Conservation (phyloP, 2,113 vertebrate genomes). For the Bombycilla garrulus region DNA sequence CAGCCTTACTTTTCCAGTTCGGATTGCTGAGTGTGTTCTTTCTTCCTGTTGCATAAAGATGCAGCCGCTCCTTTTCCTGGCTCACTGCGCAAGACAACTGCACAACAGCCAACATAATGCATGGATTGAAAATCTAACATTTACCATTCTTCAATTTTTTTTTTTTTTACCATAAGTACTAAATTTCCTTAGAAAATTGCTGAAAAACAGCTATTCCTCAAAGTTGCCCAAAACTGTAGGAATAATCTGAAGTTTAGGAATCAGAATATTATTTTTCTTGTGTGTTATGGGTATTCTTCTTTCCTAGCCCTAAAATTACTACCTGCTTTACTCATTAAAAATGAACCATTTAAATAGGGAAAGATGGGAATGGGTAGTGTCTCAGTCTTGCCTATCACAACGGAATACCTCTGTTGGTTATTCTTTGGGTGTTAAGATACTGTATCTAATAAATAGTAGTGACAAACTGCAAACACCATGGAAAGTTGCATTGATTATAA, state of each 20-base stretch:
- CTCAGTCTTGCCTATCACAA: not conserved
- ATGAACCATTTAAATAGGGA: not conserved
- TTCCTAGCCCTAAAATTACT: not conserved
- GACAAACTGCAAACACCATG: constrained; percentile 1
- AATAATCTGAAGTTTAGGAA: not conserved
- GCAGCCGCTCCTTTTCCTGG: not conserved
- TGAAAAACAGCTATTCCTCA: not conserved
- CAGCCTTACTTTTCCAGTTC: not conserved
- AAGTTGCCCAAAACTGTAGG: not conserved
- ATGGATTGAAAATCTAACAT: not conserved
- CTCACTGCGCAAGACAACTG: not conserved
- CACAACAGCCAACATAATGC: not conserved
- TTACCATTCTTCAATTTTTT: not conserved
- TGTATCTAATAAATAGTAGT: constrained; percentile 19
- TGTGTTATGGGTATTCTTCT: not conserved
- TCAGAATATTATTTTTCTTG: not conserved
- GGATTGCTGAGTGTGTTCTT: not conserved
- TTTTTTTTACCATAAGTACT: not conserved
- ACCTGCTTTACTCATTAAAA: not conserved
- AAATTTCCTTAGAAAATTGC: not conserved
- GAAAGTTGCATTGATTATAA: constrained; percentile 40
- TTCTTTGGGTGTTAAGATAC: not conserved
- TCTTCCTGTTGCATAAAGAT: not conserved
- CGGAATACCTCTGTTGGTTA: not conserved
- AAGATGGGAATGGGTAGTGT: not conserved